Evolutionary conservation across 2,888 invertebrate genomes (phyloP), one percentile per base, ranked within the genome.

Genomic region (Cryptus armator): DNA sequence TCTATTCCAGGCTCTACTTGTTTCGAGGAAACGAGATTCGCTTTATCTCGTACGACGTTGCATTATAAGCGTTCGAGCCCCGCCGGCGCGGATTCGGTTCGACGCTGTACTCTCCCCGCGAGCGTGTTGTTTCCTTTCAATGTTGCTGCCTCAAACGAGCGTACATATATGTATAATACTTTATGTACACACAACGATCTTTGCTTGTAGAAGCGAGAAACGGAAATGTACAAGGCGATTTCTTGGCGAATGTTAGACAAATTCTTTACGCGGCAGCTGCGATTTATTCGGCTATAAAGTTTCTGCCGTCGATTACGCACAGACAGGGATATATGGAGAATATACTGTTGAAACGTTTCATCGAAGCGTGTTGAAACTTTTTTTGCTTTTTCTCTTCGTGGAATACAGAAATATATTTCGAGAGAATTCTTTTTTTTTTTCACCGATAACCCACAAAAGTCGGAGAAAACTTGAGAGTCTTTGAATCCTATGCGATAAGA

Each of bases 1-100:
- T 62, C n/a, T 1, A 6, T 66, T 56, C 67, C 37, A 59, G 53
- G 59, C 51, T 75, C 66, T 51, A 51, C 62, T 62, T 77, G 77
- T 77, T 74, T 84, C 44, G 81, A 72, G 77, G 70, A 81, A 84
- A 84, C 84, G 77, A 77, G 81, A 81, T 84, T 68, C 81, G 77
- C 53, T 84, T 84, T 84, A 84, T 84, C 84, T 77, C 71, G 48
- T 46, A 62, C 43, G 53, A 68, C 46, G 62, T 51, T 74, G 72
- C 77, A 64, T 79, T 79, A 71, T 71, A 64, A 79, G 62, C 70
- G 62, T 70, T 48, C 32, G 48, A 70, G 68, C 4, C 24, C 29
- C 62, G 62, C 24, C 6, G 14, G 12, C 5, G 62, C 14, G 56
- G 56, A 62, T n/a, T 62, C 29, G 24, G 14, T 32, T 51, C 51